Base-by-base conservation (phyloP, 2,113 vertebrate species). In the Pollachius pollachius region DNA sequence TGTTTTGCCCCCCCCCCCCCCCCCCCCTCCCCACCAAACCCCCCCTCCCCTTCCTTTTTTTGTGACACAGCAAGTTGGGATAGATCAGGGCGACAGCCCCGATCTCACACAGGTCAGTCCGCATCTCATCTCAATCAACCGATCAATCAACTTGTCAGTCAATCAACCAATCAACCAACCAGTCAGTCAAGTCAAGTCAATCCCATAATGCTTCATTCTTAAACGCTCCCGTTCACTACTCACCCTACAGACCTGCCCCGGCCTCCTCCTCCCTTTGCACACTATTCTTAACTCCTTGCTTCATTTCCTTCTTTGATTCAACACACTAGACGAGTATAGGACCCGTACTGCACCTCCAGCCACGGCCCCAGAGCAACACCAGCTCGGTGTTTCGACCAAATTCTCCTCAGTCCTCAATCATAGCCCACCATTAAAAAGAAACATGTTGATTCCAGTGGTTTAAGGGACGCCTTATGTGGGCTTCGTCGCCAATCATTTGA, bases 51-150 rank as follows among this genome's bases (percentile, higher is more conserved):
- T 81, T 70, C 83, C 84, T 79, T 88, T 89, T 93, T 91, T 89
- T 93, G 85, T 93, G 92, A 95, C 89, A 90, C 90, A 97, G 96
- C 93, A 94, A 95, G 94, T 95, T 94, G 95, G 96, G 92, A 94
- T 97, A 91, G 94, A 95, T 93, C 93, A 93, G 90, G 94, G 93
- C 86, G 90, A 94, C 90, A 96, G 95, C 93, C 96, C 95, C 81
- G 91, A 95, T 93, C 92, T 98, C 90, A 94, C 92, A 93, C 94
- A 96, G 95, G 95, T 97, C 91, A 96, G 95, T 97, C 88, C 89
- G 84, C 86, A 79, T 90, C 82, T 90, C 84, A 84, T 90, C 84
- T 88, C 88, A 84, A 91, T 92, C 90, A 87, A 83, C 89, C 87
- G 85, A 88, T 80, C 84, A 84, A 79, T 78, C 87, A 88, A 71